Evolutionary conservation across 2,888 invertebrate species (phyloP).

Genomic region (Meganola albula): DNA sequence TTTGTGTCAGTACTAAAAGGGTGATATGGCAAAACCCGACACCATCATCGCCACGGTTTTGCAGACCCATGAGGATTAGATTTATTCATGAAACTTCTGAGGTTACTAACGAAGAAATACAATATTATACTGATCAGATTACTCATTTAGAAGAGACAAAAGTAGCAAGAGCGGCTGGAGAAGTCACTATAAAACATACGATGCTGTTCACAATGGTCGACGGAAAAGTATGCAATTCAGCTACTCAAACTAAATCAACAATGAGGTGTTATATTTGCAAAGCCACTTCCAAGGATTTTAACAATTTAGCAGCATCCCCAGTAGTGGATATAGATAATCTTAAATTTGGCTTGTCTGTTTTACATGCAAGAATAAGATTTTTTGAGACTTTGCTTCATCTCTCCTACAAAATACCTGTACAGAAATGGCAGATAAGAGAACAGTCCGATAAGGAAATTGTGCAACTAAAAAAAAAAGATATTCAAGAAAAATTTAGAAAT

Average conservation of each 20-base stretch:
- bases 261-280: constrained; percentile 37
- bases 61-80: constrained; percentile 2
- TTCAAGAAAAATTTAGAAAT: constrained; percentile 18
- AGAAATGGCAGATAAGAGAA: constrained; percentile 29
- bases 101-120: constrained; percentile 3
- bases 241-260: constrained; percentile 31
- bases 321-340: constrained; percentile 5
- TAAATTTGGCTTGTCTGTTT: constrained; percentile 31
- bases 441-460: constrained; percentile 14
- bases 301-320: constrained; percentile 3
- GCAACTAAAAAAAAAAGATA: constrained; percentile 8
- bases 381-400: constrained; percentile 35
- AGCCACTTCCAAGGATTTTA: constrained; percentile 28
- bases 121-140: constrained; percentile 1
- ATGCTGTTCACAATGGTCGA: constrained; percentile 27
- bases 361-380: constrained; percentile 32
- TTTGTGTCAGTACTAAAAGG: constrained; percentile 18
- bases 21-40: constrained; percentile 10
- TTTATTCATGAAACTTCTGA: constrained; percentile 4
- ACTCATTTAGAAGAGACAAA: not conserved
- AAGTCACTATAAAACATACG: constrained; percentile 16
- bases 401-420: constrained; percentile 32
- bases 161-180: constrained; percentile 1
- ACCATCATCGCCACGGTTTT: constrained; percentile 7
- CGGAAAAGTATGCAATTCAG: constrained; percentile 18